These are phyloP conservation scores for Aspidiotus destructor DNA, from an alignment of 2,888 invertebrate species.

Conservation along the genomic window DNA sequence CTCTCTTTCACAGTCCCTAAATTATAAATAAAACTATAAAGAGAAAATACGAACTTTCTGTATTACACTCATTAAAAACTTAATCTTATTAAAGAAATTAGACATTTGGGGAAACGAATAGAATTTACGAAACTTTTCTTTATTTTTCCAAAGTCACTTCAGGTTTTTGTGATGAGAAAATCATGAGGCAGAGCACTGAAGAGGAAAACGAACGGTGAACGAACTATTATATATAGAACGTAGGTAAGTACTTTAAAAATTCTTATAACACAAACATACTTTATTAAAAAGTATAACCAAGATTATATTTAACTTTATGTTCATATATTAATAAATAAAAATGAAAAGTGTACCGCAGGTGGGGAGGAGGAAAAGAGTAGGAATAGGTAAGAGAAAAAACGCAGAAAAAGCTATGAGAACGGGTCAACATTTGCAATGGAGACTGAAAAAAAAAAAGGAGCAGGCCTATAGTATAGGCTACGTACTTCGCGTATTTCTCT, in stretches of 20 bases:
- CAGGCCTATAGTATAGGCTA: too few species aligned
- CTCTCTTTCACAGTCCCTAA: too few species aligned
- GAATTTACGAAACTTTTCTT: conserved; percentile 20
- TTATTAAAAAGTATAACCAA: conserved; percentile 26
- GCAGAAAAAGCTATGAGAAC: too few species aligned
- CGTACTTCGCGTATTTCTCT: too few species aligned
- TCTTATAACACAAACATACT: conserved; percentile 15
- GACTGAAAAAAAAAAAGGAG: too few species aligned
- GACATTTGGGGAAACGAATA: conserved; percentile 23
- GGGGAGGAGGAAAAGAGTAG: neutral
- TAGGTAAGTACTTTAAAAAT: too few species aligned
- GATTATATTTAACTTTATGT: conserved; percentile 17
- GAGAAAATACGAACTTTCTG: neutral
- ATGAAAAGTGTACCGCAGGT: neutral
- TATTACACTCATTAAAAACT: conserved; percentile 30
- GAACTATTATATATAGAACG: too few species aligned
- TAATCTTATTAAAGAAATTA: conserved; percentile 28
- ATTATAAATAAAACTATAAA: too few species aligned
- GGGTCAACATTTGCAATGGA: too few species aligned
- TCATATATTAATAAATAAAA: neutral
- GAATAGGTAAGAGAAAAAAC: neutral
- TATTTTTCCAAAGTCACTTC: neutral
- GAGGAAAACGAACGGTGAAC: too few species aligned
- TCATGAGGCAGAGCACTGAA: too few species aligned
- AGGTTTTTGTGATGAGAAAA: too few species aligned